Evolutionary conservation across 2,888 invertebrate genomes (phyloP), one percentile per base, ranked within the genome.

Genomic region (Synanthedon formicaeformis): DNA sequence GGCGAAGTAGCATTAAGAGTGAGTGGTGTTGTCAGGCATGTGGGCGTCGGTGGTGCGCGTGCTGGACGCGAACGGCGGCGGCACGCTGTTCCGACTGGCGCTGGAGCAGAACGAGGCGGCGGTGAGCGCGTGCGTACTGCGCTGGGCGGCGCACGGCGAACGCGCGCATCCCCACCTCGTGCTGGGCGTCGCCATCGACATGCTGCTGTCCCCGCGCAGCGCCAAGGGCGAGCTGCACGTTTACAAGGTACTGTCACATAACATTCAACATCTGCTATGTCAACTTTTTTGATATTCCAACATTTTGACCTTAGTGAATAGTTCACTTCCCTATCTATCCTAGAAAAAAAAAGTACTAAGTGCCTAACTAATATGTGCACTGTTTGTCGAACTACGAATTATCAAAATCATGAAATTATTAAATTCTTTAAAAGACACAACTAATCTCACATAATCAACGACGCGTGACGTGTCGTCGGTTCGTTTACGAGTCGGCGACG

Each of bases 81-180:
- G 90, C 54, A 96, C 96, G 0, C 88, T 94, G 57, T 92, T 93
- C 69, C 89, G 91, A 56, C 88, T 97, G 57, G 90, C 95, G 49
- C 87, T 99, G 48, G 95, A 96, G 59, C 99, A 99, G 81, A 99
- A 99, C 79, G 97, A 98, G 75, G 97, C 99, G 0, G 98, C 98
- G 0, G 92, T 97, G 78, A 94, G 97, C 73, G 87, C 95, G 71
- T 92, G 95, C 48, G 82, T 98, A 53, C 90, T 95, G 41, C 94
- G 94, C 66, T 98, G 97, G 88, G 89, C 87, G 0, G 81, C 88
- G 16, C 88, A 88, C 27, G 81, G 78, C 1, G 90, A 89, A 4
- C 74, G 78, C 54, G 75, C 73, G 0, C 60, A 65, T 1, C 68
- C 81, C 50, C 90, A 92, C 63, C 76, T 93, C n/a, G 91, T 97